Percentiles rank a stretch among this genome's conserved stretches.
Conservation (phyloP, 2,797 vertebrate species). For the Allobates femoralis region DNA sequence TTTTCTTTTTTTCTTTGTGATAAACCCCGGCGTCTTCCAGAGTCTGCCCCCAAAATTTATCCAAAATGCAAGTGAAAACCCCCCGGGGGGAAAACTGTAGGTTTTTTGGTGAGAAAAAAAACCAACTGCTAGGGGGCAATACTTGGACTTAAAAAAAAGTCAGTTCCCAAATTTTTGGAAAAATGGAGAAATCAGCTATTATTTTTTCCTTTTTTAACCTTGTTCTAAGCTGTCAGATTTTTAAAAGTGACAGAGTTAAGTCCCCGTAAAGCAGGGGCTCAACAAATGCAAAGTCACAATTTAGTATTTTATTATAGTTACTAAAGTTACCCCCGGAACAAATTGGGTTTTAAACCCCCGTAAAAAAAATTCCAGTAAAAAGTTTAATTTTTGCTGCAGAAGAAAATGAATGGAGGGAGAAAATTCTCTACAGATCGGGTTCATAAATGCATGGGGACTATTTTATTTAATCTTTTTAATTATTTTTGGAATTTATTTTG, state of each 20-base stretch:
- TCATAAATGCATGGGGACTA: no score
- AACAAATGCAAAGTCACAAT: slow-evolving; percentile 22
- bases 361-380: not conserved
- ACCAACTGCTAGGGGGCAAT: slow-evolving; percentile 7
- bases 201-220: slow-evolving; percentile 27
- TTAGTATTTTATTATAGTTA: slow-evolving; percentile 20
- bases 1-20: slow-evolving; percentile 25
- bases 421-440: no score
- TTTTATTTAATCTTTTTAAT: no score
- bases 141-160: not conserved
- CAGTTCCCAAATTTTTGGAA: not conserved
- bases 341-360: not conserved
- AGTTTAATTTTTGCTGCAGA: not conserved
- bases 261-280: not conserved
- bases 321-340: not conserved
- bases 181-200: not conserved
- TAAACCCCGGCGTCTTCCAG: slow-evolving; percentile 56
- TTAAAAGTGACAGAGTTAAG: slow-evolving; percentile 25
- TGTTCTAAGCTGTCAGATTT: slow-evolving; percentile 26
- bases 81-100: slow-evolving; percentile 59
- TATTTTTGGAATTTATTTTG: no score
- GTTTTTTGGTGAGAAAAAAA: slow-evolving; percentile 58
- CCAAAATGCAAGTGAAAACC: slow-evolving; percentile 66
- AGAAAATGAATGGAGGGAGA: not conserved
- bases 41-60: slow-evolving; percentile 63